Evolutionary conservation across 1,140 invertebrate genomes (phyloP).

Genomic region (Megalopta genalis): DNA sequence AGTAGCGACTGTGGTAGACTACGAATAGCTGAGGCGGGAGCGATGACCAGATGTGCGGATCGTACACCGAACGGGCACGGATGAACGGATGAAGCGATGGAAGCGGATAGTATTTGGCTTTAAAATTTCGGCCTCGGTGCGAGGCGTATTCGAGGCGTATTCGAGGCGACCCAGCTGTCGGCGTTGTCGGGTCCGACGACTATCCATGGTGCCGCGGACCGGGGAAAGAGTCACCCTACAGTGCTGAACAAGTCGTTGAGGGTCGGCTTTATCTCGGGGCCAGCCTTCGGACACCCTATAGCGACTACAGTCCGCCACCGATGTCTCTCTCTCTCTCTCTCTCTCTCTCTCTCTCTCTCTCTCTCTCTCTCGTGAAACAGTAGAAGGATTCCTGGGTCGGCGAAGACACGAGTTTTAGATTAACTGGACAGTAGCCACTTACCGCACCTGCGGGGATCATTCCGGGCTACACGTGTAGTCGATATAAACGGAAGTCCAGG

Average conservation of each 20-base stretch:
- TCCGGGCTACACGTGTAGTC: slow-evolving; percentile 15
- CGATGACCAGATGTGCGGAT: slow-evolving; percentile 71
- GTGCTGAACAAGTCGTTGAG: slow-evolving; percentile 34
- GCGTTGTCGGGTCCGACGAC: slow-evolving; percentile 10
- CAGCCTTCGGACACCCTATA: slow-evolving; percentile 27
- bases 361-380: slow-evolving; percentile 16
- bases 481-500: neutral
- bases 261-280: slow-evolving; percentile 39
- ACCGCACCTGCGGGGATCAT: slow-evolving; percentile 22
- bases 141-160: slow-evolving; percentile 14
- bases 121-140: slow-evolving; percentile 39
- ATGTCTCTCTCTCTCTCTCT: neutral
- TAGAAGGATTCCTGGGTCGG: slow-evolving; percentile 20
- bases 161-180: slow-evolving; percentile 48
- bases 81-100: slow-evolving; percentile 47
- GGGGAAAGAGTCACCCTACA: slow-evolving; percentile 27
- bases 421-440: slow-evolving; percentile 30
- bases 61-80: slow-evolving; percentile 42
- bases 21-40: slow-evolving; percentile 68
- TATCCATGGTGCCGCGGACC: neutral
- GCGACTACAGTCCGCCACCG: slow-evolving; percentile 4
- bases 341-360: too few relatives aligned
- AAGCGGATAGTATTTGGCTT: slow-evolving; percentile 57
- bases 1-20: slow-evolving; percentile 51
- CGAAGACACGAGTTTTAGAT: slow-evolving; percentile 47